Evolutionary conservation across 1,140 invertebrate genomes (phyloP), one percentile per base, ranked within the genome.

Genomic region (Coenobita brevimanus): DNA sequence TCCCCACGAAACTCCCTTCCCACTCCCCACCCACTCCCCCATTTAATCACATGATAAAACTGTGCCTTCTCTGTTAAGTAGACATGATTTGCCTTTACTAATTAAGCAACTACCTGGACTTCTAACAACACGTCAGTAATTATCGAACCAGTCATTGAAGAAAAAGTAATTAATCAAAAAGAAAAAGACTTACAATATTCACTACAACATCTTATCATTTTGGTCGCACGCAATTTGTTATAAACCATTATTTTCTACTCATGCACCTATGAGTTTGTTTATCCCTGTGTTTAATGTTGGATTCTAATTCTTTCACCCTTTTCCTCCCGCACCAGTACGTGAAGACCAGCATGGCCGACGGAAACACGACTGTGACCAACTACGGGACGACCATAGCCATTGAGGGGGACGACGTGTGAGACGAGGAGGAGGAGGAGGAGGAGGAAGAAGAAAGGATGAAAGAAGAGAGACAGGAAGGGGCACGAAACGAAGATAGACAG

Each of bases 331-430:
- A 60, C 43, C 75, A 86, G 84, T 86, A 86, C 60, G 78, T 86
- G 84, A 86, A 86, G 62, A 67, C 84, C 8, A 86, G 84, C 43
- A 86, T 86, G 84, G 75, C 84, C 2, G 84, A 86, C 46, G 73
- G 84, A 13, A 86, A 86, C 73, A 86, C 84, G 0, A 86, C 75
- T 0, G 75, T 86, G 36, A 86, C 84, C 33, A 86, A 86, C 41
- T 86, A 86, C 62, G 84, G 84, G 2, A 79, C 84, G 1, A 80
- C 84, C 60, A 80, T 86, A n/a, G 84, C 84, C 60, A 80, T 86
- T n/a, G 84, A 86, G 41, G 84, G 84, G 1, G 84, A 86, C 38
- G 84, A 86, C 43, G 84, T 86, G 60, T 86, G 69, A 27, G 27
- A 21, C 24, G 10, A 54, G 21, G 10, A 33, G 21, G 33, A 10